phyloP scores from a whole-genome alignment of 2,113 vertebrate species.

The Ophthalmolycus amberensis region DNA sequence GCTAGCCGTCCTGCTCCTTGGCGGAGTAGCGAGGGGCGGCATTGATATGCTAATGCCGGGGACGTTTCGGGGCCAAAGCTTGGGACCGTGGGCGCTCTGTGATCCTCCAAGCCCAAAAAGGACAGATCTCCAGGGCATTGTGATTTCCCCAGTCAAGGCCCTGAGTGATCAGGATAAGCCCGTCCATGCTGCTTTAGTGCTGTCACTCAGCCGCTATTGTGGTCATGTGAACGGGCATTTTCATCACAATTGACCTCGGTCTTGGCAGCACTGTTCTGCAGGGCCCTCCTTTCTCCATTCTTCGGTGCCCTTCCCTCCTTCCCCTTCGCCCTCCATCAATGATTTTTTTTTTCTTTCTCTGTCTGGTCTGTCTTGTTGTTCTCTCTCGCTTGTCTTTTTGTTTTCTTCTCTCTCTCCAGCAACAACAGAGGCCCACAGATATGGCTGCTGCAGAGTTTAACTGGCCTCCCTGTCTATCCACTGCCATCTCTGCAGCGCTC shows the following conservation, averaged over 20 bases:
- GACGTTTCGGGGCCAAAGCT: conserved; percentile 75
- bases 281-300: conserved; percentile 65
- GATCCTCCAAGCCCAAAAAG: conserved; percentile 79
- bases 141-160: conserved; percentile 77
- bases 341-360: conserved; percentile 38
- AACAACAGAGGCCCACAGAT: conserved; percentile 55
- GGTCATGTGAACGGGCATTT: conserved; percentile 81
- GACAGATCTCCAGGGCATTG: conserved; percentile 80
- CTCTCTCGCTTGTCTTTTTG: conserved; percentile 25
- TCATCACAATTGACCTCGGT: conserved; percentile 82
- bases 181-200: conserved; percentile 75
- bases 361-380: conserved; percentile 62
- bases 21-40: conserved; percentile 48
- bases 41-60: conserved; percentile 80
- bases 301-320: conserved; percentile 57
- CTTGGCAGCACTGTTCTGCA: conserved; percentile 75
- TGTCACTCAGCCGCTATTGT: conserved; percentile 81
- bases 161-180: conserved; percentile 82
- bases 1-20: conserved; percentile 64
- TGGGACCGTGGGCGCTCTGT: conserved; percentile 77
- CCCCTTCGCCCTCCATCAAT: conserved; percentile 62
- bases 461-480: conserved; percentile 10
- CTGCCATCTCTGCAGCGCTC: conserved; percentile 11
- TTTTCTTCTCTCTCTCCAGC: background rate
- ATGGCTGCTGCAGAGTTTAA: conserved; percentile 39